Evolutionary conservation across 1,140 invertebrate species (phyloP).

Genomic region (Zaprionus camerounensis): DNA sequence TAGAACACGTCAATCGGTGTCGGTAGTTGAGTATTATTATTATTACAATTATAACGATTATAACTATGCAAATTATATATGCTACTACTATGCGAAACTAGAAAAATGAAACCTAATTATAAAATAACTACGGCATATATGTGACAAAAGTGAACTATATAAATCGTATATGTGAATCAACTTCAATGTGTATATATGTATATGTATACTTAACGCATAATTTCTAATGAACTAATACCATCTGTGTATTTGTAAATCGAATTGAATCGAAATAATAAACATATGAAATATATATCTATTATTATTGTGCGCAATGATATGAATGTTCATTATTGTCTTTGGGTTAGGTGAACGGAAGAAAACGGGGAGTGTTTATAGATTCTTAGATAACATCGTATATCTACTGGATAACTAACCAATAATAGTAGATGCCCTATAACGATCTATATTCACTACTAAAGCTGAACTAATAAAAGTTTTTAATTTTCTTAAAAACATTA

Average conservation of each 20-base stretch:
- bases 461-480: no score
- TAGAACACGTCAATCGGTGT: constrained; percentile 48
- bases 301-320: constrained; percentile 38
- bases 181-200: constrained; percentile 55
- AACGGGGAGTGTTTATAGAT: not conserved
- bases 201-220: constrained; percentile 49
- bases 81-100: not conserved
- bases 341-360: not conserved
- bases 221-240: constrained; percentile 11
- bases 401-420: no score
- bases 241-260: constrained; percentile 10
- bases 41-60: constrained; percentile 20
- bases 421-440: no score
- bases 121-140: constrained; percentile 6
- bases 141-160: constrained; percentile 12
- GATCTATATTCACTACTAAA: no score
- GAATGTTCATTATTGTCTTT: not conserved
- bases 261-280: constrained; percentile 35
- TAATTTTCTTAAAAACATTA: no score
- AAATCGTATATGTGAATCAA: constrained; percentile 17
- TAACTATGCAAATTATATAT: constrained; percentile 8
- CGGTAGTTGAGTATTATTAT: constrained; percentile 45
- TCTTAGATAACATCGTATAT: no score
- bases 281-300: constrained; percentile 41
- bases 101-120: constrained; percentile 27